Base-by-base conservation (phyloP, 1,140 invertebrate species). In the Zaprionus camerounensis region DNA sequence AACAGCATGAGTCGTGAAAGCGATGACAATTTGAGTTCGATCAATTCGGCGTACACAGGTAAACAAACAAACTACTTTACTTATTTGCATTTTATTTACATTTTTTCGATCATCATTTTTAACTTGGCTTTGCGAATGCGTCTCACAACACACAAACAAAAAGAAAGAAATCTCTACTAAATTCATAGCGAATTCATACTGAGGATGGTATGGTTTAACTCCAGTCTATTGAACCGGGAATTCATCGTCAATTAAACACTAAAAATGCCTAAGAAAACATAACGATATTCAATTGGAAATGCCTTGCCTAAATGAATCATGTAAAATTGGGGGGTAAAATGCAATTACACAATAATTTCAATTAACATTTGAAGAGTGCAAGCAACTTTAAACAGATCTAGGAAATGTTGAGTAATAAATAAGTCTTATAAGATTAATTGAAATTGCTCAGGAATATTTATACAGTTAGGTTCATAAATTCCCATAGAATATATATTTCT, bases 1-100 rank as follows among this genome's bases (percentile, higher is more conserved):
- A 85, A 81, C 82, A 92, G 84, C 87, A 92, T 92, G 91, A 92
- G 91, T 91, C 91, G 91, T 92, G 91, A 92, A 91, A 92, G 91
- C 84, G 91, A 92, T 92, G 91, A 92, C 91, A 92, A 91, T 78
- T 90, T 92, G 77, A 92, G 91, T 80, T 92, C 91, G 58, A 92
- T 92, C 72, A 92, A 92, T 90, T 92, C 91, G 68, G 81, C 91
- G 64, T 92, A 91, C 17, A 87, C 91, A 92, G 91, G 91, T 92
- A 92, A 91, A 68, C 78, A 36, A 34, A 86, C 72, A 61, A 26
- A 64, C 59, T 36, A 24, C 57, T 64, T 73, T 56, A 68, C 20
- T 68, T 64, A 57, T 65, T 74, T 68, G 38, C 62, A 72, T 66
- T 82, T 79, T 66, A 78, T 58, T 51, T 51, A 51, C 55, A 15